These are phyloP conservation scores for Cantharis rufa DNA, from an alignment of 2,888 invertebrate species.

Conservation along the genomic window DNA sequence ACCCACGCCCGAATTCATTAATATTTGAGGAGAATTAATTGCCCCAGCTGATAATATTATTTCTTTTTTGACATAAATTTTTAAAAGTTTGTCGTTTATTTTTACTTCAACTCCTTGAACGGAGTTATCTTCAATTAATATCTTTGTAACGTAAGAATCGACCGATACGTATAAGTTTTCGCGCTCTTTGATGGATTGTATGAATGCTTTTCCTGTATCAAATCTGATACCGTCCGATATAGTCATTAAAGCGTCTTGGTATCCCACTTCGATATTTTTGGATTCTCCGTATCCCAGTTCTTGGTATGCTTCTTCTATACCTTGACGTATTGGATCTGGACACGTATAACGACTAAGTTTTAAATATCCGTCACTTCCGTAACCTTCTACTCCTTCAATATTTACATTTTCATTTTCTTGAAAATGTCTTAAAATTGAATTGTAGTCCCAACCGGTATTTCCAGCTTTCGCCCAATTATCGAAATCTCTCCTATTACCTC, in stretches of 20 bases:
- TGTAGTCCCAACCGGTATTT: slow-evolving; percentile 79
- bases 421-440: slow-evolving; percentile 74
- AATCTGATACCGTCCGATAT: slow-evolving; percentile 71
- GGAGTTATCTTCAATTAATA: slow-evolving; percentile 42
- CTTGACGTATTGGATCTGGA: slow-evolving; percentile 44
- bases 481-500: slow-evolving; percentile 72
- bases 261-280: slow-evolving; percentile 39
- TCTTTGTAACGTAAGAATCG: slow-evolving; percentile 60
- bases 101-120: slow-evolving; percentile 55
- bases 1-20: slow-evolving; percentile 66
- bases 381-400: not conserved
- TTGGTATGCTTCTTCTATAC: slow-evolving; percentile 54
- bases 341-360: slow-evolving; percentile 51
- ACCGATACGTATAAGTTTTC: slow-evolving; percentile 64
- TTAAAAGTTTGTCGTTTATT: slow-evolving; percentile 36
- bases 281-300: slow-evolving; percentile 54
- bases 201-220: slow-evolving; percentile 80
- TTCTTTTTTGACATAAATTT: slow-evolving; percentile 68
- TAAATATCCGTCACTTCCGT: slow-evolving; percentile 57
- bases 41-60: slow-evolving; percentile 89
- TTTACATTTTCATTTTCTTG: slow-evolving; percentile 68
- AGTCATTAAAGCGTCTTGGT: slow-evolving; percentile 38
- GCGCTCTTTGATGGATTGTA: slow-evolving; percentile 64
- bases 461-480: slow-evolving; percentile 81
- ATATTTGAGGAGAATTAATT: slow-evolving; percentile 86